These are phyloP conservation scores for Streptopelia turtur DNA, from an alignment of 2,797 vertebrate genomes.

Conservation along the genomic window DNA sequence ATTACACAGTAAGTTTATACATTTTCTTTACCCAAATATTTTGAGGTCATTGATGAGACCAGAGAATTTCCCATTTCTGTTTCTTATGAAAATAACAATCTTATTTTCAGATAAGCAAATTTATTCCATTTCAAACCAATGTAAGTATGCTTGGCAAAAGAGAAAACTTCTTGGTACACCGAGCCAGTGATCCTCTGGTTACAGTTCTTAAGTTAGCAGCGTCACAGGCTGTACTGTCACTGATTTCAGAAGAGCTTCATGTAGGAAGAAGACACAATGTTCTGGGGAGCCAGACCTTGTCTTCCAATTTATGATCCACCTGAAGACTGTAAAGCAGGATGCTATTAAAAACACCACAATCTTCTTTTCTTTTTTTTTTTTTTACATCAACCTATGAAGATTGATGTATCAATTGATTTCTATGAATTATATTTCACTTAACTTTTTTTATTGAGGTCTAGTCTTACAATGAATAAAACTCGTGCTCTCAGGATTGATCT, in stretches of 20 bases:
- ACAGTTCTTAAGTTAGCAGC: not conserved
- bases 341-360: not conserved
- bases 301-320: not conserved
- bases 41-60: slow-evolving; percentile 56
- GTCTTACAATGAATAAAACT: not conserved
- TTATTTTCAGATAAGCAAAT: slow-evolving; percentile 32
- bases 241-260: not conserved
- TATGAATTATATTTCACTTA: slow-evolving; percentile 4
- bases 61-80: slow-evolving; percentile 49
- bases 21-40: slow-evolving; percentile 66
- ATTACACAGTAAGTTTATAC: slow-evolving; percentile 62
- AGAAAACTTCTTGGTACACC: not conserved
- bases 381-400: not conserved
- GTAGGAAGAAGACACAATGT: not conserved
- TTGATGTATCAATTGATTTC: not conserved
- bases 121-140: slow-evolving; percentile 3
- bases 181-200: not conserved
- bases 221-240: not conserved
- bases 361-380: not conserved
- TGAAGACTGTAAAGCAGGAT: not conserved
- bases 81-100: slow-evolving; percentile 28
- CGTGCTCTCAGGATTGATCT: not conserved
- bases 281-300: not conserved
- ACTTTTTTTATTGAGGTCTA: not conserved
- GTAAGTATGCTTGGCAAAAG: not conserved